Evolutionary conservation across 2,888 invertebrate species (phyloP).

Genomic region (Cabera pusaria): DNA sequence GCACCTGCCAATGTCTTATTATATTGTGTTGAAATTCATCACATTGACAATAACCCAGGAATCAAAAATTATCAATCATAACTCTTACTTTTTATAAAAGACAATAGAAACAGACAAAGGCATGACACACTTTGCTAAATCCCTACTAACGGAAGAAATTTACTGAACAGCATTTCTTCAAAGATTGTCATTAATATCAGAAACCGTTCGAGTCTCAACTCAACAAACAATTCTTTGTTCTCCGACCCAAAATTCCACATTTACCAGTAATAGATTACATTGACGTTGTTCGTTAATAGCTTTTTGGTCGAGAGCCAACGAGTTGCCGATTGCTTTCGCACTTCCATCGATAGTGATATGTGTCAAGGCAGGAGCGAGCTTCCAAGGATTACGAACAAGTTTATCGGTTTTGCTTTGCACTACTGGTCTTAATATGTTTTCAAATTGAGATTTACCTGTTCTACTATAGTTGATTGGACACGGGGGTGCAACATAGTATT

Average conservation of each 20-base stretch:
- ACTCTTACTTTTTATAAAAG: too few relatives aligned
- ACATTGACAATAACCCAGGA: too few relatives aligned
- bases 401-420: slow-evolving; percentile 6
- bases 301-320: slow-evolving; percentile 43
- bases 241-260: slow-evolving; percentile 27
- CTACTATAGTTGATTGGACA: too few relatives aligned
- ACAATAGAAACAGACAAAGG: slow-evolving; percentile 11
- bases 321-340: slow-evolving; percentile 31
- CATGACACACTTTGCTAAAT: slow-evolving; percentile 18
- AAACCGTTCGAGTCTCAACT: slow-evolving; percentile 21
- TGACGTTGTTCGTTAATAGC: slow-evolving; percentile 32
- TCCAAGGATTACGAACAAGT: slow-evolving; percentile 20
- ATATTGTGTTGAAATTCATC: too few relatives aligned
- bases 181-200: slow-evolving; percentile 24
- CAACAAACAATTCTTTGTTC: slow-evolving; percentile 25
- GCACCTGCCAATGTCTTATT: too few relatives aligned
- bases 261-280: slow-evolving; percentile 30
- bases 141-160: slow-evolving; percentile 6
- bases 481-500: too few relatives aligned
- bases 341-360: slow-evolving; percentile 34
- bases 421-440: too few relatives aligned
- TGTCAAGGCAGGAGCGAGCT: slow-evolving; percentile 37
- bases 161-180: slow-evolving; percentile 9
- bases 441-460: too few relatives aligned
- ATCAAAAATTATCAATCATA: too few relatives aligned